phyloP scores from a whole-genome alignment of 2,888 invertebrate genomes.

The Thymelicus lineola region DNA sequence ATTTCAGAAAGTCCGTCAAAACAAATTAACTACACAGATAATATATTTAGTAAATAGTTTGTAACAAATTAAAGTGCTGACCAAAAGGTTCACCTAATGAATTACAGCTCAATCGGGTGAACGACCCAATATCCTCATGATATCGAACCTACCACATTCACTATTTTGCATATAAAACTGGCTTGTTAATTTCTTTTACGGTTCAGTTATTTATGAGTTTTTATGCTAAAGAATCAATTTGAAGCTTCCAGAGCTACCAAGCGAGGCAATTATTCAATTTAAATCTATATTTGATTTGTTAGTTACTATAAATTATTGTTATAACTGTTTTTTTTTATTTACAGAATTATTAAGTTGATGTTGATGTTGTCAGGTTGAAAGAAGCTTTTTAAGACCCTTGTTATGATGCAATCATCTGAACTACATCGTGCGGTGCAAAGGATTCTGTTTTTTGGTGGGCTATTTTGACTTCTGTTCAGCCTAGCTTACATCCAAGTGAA shows the following conservation, averaged over 20 bases:
- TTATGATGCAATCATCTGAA: too few relatives aligned
- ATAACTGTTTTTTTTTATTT: too few relatives aligned
- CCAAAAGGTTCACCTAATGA: constrained; percentile 38
- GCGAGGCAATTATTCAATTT: constrained; percentile 4
- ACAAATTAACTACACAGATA: constrained; percentile 13
- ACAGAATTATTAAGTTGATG: too few relatives aligned
- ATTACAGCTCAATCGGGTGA: constrained; percentile 43
- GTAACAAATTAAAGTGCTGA: constrained; percentile 28
- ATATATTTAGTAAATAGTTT: constrained; percentile 17
- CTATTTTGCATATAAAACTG: constrained; percentile 56
- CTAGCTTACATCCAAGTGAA: too few relatives aligned
- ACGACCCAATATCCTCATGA: constrained; percentile 43
- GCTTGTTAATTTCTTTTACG: constrained; percentile 47
- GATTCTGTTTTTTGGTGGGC: too few relatives aligned
- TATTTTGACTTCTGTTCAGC: too few relatives aligned
- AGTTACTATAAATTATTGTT: background rate
- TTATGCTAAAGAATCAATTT: constrained; percentile 20
- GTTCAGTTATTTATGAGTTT: constrained; percentile 56
- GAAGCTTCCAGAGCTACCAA: background rate
- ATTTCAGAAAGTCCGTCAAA: constrained; percentile 6
- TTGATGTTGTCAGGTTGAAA: too few relatives aligned
- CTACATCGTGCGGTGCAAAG: too few relatives aligned
- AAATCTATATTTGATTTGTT: constrained; percentile 6
- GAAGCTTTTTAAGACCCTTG: too few relatives aligned
- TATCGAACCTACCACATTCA: constrained; percentile 47